Conservation (phyloP, 2,797 vertebrate species). For the Chiloscyllium punctatum region DNA sequence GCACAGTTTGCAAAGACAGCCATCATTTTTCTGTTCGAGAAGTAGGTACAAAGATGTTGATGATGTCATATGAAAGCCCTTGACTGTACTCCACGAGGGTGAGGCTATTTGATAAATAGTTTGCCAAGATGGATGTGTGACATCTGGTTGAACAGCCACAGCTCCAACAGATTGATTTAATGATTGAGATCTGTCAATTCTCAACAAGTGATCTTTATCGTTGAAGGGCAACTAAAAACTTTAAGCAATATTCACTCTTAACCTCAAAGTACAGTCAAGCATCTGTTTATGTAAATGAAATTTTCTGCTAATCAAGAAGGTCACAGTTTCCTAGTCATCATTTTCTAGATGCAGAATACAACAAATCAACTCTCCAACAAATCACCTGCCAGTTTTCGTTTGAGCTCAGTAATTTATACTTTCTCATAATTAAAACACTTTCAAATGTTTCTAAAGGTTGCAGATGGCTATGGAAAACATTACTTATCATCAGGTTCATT, state of each 20-base stretch:
- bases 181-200: not conserved
- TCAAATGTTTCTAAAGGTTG: constrained; percentile 24
- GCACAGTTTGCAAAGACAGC: not conserved
- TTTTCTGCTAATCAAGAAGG: constrained; percentile 56
- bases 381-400: constrained; percentile 56
- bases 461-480: not conserved
- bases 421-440: constrained; percentile 43
- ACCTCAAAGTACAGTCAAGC: not conserved
- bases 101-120: not conserved
- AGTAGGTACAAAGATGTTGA: not conserved
- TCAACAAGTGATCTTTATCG: not conserved
- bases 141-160: not conserved
- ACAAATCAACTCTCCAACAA: constrained; percentile 57
- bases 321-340: constrained; percentile 55
- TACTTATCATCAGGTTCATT: not conserved
- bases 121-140: not conserved
- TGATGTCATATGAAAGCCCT: not conserved
- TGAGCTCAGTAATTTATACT: constrained; percentile 53
- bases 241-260: not conserved
- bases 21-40: not conserved
- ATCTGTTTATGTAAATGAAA: constrained; percentile 37
- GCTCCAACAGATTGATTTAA: not conserved
- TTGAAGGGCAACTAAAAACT: too few relatives aligned
- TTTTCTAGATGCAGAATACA: constrained; percentile 54
- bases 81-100: not conserved